Evolutionary conservation across 2,113 vertebrate genomes (phyloP), one percentile per base, ranked within the genome.

Genomic region (Odontophorus gujanensis): DNA sequence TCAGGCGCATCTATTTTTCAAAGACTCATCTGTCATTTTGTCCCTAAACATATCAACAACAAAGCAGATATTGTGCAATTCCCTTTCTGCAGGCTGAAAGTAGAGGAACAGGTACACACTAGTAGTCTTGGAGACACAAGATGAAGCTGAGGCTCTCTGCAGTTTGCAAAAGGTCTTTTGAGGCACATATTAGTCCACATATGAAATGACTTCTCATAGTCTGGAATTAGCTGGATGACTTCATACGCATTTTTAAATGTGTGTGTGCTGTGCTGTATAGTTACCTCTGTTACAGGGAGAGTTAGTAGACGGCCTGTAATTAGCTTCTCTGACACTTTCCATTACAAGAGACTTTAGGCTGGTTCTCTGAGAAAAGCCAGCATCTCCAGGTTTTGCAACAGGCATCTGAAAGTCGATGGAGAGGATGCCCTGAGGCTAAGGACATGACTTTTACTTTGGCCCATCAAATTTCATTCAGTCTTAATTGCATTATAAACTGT

Each of bases 401-500:
- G 76, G 82, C 61, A 45, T 93, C 88, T 94, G 53, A 94, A 91
- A 92, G 72, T 75, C 67, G 92, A 24, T 57, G 71, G 21, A 73
- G 36, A 50, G 83, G 92, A 87, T 81, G 2, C 8, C 34, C 66
- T 58, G 57, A 88, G 69, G 85, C 51, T 84, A 88, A 83, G 53
- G n/a, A 90, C 45, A 38, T 19, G 26, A 62, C 75, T 91, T 95
- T 88, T 69, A 75, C 48, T 93, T 90, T 90, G 76, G 76, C 36
- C 87, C 65, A 90, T 86, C 82, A 94, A 75, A 81, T 94, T 86
- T 83, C 48, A 45, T 92, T 95, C 62, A 58, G 43, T 69, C 38
- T 84, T 92, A 81, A 74, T 53, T 73, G 85, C 69, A 57, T 86
- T 91, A 83, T 84, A 84, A 95, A 81, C 61, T 84, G 76, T 93